These are phyloP conservation scores for Plecotus auritus DNA, from an alignment of 2,113 vertebrate genomes.

Conservation along the genomic window DNA sequence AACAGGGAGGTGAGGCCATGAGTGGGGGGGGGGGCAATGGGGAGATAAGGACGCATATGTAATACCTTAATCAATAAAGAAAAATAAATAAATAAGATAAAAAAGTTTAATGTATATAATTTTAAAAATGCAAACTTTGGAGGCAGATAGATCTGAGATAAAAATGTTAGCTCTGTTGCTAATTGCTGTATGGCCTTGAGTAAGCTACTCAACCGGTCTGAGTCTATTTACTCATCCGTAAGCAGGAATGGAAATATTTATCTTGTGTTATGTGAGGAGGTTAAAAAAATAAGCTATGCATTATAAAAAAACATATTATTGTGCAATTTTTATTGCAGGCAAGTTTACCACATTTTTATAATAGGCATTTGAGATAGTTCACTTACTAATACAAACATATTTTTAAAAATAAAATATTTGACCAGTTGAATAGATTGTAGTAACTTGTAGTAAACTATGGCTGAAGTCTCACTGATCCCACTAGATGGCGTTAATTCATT, in stretches of 20 bases:
- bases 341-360: background rate
- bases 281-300: background rate
- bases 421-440: background rate
- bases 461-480: conserved; percentile 64
- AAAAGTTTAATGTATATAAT: background rate
- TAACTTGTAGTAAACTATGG: background rate
- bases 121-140: background rate
- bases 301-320: background rate
- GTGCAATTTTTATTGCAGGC: conserved; percentile 27
- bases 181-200: background rate
- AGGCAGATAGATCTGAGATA: background rate
- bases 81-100: too few relatives aligned
- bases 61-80: too few relatives aligned
- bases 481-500: conserved; percentile 80
- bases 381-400: background rate
- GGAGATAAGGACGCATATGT: too few relatives aligned
- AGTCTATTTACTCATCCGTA: background rate
- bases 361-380: background rate
- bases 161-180: background rate
- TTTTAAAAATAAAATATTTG: background rate
- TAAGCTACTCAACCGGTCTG: background rate
- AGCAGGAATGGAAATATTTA: background rate
- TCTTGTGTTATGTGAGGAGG: background rate
- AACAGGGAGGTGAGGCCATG: too few relatives aligned
- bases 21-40: too few relatives aligned